Percentiles rank a stretch among this genome's conserved stretches.
phyloP scores from a whole-genome alignment of 1,140 invertebrate species.

The Monomorium pharaonis region DNA sequence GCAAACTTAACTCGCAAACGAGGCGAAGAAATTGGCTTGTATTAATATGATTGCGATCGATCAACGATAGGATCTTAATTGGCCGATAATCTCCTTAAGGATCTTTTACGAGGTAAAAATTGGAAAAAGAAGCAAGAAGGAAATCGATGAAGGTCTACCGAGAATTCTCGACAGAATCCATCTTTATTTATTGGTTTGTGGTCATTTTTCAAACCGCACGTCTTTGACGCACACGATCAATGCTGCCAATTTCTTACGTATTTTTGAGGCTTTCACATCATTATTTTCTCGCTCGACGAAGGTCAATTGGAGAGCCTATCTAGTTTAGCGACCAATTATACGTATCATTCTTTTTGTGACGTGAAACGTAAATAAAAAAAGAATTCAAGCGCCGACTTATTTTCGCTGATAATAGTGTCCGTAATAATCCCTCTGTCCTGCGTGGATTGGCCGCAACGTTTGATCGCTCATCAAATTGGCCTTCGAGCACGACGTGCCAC shows the following conservation, averaged over 20 bases:
- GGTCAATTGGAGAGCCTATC: neutral
- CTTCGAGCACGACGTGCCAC: neutral
- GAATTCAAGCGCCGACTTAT: conserved; percentile 27
- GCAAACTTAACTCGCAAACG: neutral
- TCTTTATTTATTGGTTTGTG: neutral
- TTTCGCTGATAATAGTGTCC: conserved; percentile 22
- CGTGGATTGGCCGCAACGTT: neutral
- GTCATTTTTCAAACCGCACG: neutral
- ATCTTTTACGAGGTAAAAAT: neutral
- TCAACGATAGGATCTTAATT: conserved; percentile 16
- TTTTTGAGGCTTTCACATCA: neutral
- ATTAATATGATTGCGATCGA: neutral
- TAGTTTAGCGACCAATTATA: conserved; percentile 39
- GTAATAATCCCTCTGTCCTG: neutral
- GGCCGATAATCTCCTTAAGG: neutral
- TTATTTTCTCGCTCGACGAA: conserved; percentile 26
- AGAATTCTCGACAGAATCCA: neutral
- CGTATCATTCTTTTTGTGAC: neutral
- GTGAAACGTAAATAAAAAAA: conserved; percentile 6
- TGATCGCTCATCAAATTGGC: neutral
- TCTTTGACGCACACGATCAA: neutral
- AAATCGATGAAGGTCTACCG: neutral
- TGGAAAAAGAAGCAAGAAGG: neutral
- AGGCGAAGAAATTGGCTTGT: neutral
- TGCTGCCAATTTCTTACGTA: neutral